These are phyloP conservation scores for Aspidapion aeneum DNA, from an alignment of 2,888 invertebrate genomes.

Conservation along the genomic window DNA sequence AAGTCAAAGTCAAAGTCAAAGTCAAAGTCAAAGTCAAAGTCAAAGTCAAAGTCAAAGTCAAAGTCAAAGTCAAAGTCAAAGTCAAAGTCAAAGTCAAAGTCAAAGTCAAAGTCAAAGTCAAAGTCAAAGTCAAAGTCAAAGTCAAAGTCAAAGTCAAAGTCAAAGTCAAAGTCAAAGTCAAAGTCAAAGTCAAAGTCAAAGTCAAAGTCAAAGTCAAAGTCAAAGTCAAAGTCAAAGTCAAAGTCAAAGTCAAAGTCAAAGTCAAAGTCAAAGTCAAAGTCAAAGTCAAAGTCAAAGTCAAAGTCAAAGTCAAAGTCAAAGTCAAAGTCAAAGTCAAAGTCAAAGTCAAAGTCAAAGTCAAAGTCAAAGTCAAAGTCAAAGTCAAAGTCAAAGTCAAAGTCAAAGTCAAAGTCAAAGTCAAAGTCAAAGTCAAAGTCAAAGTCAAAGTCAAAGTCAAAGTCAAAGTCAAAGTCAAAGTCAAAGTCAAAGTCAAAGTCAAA, in stretches of 20 bases:
- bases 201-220: not conserved
- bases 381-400: not conserved
- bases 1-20: not conserved
- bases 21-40: not conserved
- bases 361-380: not conserved
- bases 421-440: not conserved
- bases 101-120: not conserved
- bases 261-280: not conserved
- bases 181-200: not conserved
- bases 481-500: not conserved
- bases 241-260: not conserved
- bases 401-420: not conserved
- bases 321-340: not conserved
- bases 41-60: not conserved
- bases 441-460: not conserved
- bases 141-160: not conserved
- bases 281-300: not conserved
- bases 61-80: not conserved
- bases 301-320: not conserved
- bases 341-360: not conserved
- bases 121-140: not conserved
- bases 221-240: not conserved
- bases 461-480: not conserved
- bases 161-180: not conserved
- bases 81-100: not conserved